Evolutionary conservation across 2,797 vertebrate genomes (phyloP), one percentile per base, ranked within the genome.

Genomic region (Carapus acus): DNA sequence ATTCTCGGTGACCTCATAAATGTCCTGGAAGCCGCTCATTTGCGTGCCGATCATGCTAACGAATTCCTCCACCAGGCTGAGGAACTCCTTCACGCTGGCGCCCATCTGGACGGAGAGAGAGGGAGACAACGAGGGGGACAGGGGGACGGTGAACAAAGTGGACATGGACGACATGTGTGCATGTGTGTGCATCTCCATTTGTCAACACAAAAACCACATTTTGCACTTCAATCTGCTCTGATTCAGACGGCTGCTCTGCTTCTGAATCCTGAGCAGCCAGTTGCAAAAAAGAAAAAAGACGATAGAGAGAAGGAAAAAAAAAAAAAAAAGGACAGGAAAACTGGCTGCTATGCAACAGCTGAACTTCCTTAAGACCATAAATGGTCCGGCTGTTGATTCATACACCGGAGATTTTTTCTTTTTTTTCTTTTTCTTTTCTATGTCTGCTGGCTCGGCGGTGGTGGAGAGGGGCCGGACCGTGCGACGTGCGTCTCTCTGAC

Each of bases 1-100:
- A 65, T 99, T 99, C 80, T 98, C 94, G 0, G 96, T 96, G 85
- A 96, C 93, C 89, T 98, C 95, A 64, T 99, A 97, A 44, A 94
- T 91, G 43, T 98, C 94, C 79, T 93, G 91, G 71, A 99, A 91
- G 78, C 94, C 93, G 67, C 94, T 97, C 94, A 99, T 94, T 68
- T 95, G 93, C 60, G 89, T 91, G 16, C 93, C 93, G 0, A 98
- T 91, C 86, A 96, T 93, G 52, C 93, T 92, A 42, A 99, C 93
- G 51, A 94, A 96, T 77, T 96, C 91, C 68, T 99, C 96, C 2
- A 99, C 83, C 0, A 96, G 87, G 68, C 83, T 85, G 70, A 99
- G 92, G 62, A 99, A 88, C 66, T 94, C 91, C 71, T 88, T 96
- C 50, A 94, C 83, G 1, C 86, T 96, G 57, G 90, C 87, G 2